Percentiles rank a stretch among this genome's conserved stretches.
These are phyloP conservation scores for Drosophila kikkawai DNA, from an alignment of 1,140 invertebrate species.

Conservation along the genomic window DNA sequence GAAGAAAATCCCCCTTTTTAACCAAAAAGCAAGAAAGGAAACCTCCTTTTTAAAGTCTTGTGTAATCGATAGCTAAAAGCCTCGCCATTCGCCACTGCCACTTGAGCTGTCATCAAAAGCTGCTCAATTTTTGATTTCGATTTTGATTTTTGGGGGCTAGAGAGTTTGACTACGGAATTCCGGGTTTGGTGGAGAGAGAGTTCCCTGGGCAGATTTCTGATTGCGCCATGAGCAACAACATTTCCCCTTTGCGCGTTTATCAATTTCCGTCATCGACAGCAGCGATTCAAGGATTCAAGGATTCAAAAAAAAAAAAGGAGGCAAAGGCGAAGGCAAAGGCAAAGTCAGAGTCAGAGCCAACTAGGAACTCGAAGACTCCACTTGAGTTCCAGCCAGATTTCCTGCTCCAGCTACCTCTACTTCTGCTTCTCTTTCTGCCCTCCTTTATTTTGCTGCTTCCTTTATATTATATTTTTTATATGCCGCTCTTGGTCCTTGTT, in stretches of 20 bases:
- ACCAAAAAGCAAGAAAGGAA: not conserved
- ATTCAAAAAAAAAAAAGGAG: not conserved
- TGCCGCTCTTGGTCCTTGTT: conserved; percentile 36
- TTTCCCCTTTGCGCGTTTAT: conserved; percentile 78
- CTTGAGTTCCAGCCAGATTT: conserved; percentile 30
- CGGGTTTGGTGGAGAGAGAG: not conserved
- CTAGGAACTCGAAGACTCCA: conserved; percentile 24
- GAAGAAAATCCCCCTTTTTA: not conserved
- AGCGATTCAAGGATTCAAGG: conserved; percentile 5
- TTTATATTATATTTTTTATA: not conserved
- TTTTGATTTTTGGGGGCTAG: conserved; percentile 55
- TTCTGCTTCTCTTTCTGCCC: not conserved
- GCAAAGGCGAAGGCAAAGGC: not conserved
- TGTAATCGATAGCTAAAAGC: conserved; percentile 61
- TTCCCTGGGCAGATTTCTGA: conserved; percentile 44
- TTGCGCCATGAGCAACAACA: conserved; percentile 64
- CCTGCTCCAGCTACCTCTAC: not conserved
- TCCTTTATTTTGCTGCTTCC: not conserved
- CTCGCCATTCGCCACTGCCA: conserved; percentile 46
- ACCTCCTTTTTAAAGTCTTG: not conserved
- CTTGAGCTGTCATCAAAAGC: conserved; percentile 82
- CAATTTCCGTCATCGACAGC: conserved; percentile 79
- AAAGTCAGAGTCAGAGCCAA: conserved; percentile 7
- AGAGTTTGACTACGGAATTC: no score
- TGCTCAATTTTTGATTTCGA: conserved; percentile 81